Conservation (phyloP, 2,113 vertebrate species). For the Lagopus leucura region DNA sequence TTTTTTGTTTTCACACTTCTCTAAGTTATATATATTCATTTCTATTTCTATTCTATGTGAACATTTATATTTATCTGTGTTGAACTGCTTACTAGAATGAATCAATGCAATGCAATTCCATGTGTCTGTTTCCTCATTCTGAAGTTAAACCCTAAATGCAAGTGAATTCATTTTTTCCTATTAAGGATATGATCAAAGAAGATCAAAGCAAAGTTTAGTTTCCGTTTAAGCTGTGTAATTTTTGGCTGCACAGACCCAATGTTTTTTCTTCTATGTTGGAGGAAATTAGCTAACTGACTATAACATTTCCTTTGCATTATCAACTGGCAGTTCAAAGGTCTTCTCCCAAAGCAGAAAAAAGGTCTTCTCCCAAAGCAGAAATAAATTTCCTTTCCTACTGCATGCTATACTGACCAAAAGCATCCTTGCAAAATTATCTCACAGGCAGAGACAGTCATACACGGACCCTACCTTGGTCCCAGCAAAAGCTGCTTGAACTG, state of each 20-base stretch:
- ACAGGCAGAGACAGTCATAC: neutral
- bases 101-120: neutral
- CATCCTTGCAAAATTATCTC: neutral
- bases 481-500: neutral
- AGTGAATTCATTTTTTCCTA: neutral
- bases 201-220: conserved; percentile 7
- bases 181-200: neutral
- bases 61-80: neutral
- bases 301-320: neutral
- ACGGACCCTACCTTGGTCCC: neutral
- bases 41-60: neutral
- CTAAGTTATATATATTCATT: neutral
- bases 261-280: neutral
- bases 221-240: neutral
- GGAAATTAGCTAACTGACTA: neutral
- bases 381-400: neutral
- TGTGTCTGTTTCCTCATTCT: neutral
- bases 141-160: neutral
- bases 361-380: neutral
- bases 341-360: neutral
- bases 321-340: neutral
- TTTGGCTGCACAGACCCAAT: neutral
- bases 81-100: neutral
- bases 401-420: neutral
- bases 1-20: neutral